Conservation (phyloP, 1,140 invertebrate genomes). For the Battus philenor region DNA sequence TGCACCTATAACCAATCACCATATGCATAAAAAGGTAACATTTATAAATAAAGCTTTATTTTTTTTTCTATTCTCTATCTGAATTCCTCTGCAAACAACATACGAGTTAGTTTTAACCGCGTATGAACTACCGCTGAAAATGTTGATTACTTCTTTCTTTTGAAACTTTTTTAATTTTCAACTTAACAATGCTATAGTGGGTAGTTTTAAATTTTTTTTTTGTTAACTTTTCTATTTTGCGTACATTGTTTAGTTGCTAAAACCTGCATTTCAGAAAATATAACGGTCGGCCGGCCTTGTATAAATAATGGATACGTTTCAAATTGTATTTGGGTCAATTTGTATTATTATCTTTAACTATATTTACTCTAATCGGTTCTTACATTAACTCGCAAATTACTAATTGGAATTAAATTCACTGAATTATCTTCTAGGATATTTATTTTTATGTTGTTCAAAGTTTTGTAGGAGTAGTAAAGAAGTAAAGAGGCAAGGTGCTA, state of each 20-base stretch:
- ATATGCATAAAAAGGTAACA: too few species aligned
- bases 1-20: too few species aligned
- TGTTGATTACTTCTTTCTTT: slow-evolving; percentile 17
- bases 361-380: too few species aligned
- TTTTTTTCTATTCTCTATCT: slow-evolving; percentile 1
- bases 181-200: slow-evolving; percentile 12
- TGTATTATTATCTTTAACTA: too few species aligned
- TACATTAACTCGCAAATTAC: too few species aligned
- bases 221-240: slow-evolving; percentile 7
- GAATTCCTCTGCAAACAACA: slow-evolving; percentile 10
- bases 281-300: not conserved
- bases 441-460: too few species aligned
- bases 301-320: too few species aligned
- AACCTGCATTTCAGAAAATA: slow-evolving; percentile 2
- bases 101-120: slow-evolving; percentile 15
- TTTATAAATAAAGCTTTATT: not conserved
- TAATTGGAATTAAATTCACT: too few species aligned
- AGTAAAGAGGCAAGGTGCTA: too few species aligned
- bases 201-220: slow-evolving; percentile 2
- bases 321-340: too few species aligned
- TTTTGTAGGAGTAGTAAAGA: too few species aligned
- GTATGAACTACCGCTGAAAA: slow-evolving; percentile 12
- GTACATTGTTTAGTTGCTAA: slow-evolving; percentile 10
- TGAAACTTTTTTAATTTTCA: slow-evolving; percentile 17
- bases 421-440: too few species aligned